Evolutionary conservation across 2,797 vertebrate species (phyloP).

Genomic region (Heterohyrax brucei): DNA sequence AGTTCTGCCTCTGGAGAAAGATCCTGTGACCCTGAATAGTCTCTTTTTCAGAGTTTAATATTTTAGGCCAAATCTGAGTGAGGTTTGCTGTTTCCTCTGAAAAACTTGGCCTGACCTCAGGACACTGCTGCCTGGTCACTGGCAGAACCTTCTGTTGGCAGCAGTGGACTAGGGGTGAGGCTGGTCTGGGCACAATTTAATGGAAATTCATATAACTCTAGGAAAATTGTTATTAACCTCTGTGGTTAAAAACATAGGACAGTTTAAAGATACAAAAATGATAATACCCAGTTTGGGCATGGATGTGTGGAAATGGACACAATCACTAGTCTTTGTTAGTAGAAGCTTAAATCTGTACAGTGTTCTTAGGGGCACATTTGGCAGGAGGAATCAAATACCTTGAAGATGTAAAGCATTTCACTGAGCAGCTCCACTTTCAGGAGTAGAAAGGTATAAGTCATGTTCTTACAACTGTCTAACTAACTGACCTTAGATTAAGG

Average conservation of each 20-base stretch:
- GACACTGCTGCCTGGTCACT: neutral
- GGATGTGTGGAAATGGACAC: neutral
- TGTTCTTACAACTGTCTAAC: rapidly evolving
- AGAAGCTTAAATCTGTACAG: neutral
- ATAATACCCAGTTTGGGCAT: rapidly evolving
- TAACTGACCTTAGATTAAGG: rapidly evolving
- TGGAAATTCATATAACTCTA: neutral
- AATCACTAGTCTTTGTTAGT: rapidly evolving
- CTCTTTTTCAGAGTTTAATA: slow-evolving; percentile 5
- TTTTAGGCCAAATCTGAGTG: neutral
- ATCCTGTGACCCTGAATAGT: neutral
- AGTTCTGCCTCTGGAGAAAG: neutral
- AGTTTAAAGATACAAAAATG: neutral
- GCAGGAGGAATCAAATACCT: neutral
- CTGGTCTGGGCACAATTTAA: neutral
- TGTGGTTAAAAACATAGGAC: neutral
- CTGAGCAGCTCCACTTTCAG: neutral
- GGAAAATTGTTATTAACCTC: neutral
- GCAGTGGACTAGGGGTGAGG: neutral
- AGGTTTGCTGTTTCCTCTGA: slow-evolving; percentile 47
- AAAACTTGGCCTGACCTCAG: slow-evolving; percentile 37
- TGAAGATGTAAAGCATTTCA: neutral
- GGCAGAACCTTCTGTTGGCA: neutral
- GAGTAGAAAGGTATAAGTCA: neutral
- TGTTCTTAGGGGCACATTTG: neutral